Conservation (phyloP, 2,797 vertebrate genomes). For the Pelobates cultripes region DNA sequence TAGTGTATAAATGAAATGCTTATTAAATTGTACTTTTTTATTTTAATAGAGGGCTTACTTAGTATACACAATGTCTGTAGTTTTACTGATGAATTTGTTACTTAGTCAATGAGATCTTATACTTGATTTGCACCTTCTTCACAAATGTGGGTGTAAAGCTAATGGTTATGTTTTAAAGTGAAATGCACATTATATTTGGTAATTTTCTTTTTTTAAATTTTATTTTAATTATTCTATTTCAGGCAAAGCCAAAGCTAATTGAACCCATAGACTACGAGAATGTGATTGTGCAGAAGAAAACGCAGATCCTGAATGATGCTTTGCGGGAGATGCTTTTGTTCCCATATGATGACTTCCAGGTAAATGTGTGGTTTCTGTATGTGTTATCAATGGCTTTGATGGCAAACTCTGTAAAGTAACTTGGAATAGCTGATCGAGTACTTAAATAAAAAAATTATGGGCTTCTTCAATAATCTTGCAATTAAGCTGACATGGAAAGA, state of each 20-base stretch:
- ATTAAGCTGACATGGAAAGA: no score
- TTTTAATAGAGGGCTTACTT: no score
- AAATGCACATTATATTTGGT: not conserved
- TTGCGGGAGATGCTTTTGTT: conserved; percentile 95
- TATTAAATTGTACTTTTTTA: no score
- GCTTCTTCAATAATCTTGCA: no score
- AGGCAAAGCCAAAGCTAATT: conserved; percentile 94
- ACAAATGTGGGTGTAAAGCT: not conserved
- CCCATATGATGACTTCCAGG: conserved; percentile 95
- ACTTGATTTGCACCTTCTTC: not conserved
- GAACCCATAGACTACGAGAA: conserved; percentile 97
- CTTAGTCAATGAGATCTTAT: not conserved
- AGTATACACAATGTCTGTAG: no score
- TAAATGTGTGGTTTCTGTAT: conserved; percentile 57
- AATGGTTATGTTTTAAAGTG: not conserved
- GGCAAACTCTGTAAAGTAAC: no score
- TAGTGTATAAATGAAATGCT: no score
- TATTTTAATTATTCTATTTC: conserved; percentile 9
- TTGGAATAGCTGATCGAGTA: no score
- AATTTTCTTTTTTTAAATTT: not conserved
- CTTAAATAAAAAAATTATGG: no score
- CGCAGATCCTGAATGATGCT: conserved; percentile 91
- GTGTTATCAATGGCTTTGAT: no score
- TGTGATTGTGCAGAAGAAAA: conserved; percentile 92
- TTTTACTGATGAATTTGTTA: no score